Evolutionary conservation across 1,140 invertebrate species (phyloP).

Genomic region (Rhynchophorus ferrugineus): DNA sequence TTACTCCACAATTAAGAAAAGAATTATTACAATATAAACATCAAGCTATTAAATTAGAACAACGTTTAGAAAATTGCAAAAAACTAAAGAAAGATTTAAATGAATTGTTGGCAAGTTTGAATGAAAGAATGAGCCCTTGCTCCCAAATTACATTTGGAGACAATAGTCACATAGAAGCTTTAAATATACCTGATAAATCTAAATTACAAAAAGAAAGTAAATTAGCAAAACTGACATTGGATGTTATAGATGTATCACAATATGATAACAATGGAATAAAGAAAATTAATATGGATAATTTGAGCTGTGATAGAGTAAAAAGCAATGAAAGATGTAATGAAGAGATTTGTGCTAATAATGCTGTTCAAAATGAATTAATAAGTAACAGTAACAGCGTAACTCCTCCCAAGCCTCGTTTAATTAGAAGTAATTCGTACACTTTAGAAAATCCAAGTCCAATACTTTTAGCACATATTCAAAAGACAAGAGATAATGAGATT

Average conservation of each 20-base stretch:
- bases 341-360: conserved; percentile 1
- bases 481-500: conserved; percentile 4
- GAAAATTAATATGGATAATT: conserved; percentile 17
- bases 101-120: conserved; percentile 17
- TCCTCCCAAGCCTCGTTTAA: conserved; percentile 39
- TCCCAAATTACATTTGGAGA: conserved; percentile 18
- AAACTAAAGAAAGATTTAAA: conserved; percentile 23
- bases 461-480: conserved; percentile 45
- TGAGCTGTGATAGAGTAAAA: conserved; percentile 6
- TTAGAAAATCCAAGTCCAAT: conserved; percentile 53
- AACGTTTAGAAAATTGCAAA: conserved; percentile 24
- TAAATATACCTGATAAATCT: conserved; percentile 6
- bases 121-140: not conserved
- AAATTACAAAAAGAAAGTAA: conserved; percentile 9
- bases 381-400: not conserved
- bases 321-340: conserved; percentile 11
- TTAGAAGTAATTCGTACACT: conserved; percentile 54
- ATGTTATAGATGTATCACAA: conserved; percentile 26
- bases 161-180: conserved; percentile 19
- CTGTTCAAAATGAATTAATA: not conserved
- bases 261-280: conserved; percentile 22
- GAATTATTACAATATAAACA: conserved; percentile 37
- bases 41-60: conserved; percentile 34
- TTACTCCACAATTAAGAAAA: conserved; percentile 30
- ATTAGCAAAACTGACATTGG: conserved; percentile 11